Evolutionary conservation across 2,113 vertebrate species (phyloP), one percentile per base, ranked within the genome.

Genomic region (Tetrax tetrax): DNA sequence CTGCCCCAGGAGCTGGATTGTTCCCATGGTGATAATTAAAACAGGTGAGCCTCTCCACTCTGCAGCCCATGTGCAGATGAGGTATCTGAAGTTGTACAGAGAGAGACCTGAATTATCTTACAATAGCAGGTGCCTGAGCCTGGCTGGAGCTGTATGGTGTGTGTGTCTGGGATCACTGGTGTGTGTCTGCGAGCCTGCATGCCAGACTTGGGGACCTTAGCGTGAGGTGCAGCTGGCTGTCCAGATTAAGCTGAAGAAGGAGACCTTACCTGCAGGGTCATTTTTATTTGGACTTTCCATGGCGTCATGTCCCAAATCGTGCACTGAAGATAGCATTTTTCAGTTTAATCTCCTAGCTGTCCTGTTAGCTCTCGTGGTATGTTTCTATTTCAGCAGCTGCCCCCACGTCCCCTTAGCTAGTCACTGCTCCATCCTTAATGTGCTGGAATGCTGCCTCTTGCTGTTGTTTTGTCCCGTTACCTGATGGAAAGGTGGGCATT

Each of bases 331-430:
- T 12, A 5, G 1, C 37, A n/a, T 76, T 38, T 81, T 91, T 81
- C 51, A 61, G 24, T 50, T 76, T 57, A 45, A 57, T 48, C 50
- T 61, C 35, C 27, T 45, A 53, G 0, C 8, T 68, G n/a, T 47
- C 2, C 0, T 14, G 5, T 28, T 69, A 10, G 9, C 27, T 76
- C 38, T 53, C 1, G 0, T 28, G 8, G 12, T 47, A 3, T 35
- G 20, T 65, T 82, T 93, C 22, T 79, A 2, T n/a, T 88, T 68
- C 4, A 27, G 3, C 25, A 56, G 31, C 5, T 59, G 41, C 0
- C 1, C 25, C 5, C 5, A 19, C 7, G 0, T 57, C 23, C 43
- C 45, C 24, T 59, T 83, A 83, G 18, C 29, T 48, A 24, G 25
- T 50, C 15, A 21, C 35, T 66, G n/a, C 59, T 90, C 22, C 19